Evolutionary conservation across 2,113 vertebrate genomes (phyloP).

Genomic region (Saccopteryx leptura): DNA sequence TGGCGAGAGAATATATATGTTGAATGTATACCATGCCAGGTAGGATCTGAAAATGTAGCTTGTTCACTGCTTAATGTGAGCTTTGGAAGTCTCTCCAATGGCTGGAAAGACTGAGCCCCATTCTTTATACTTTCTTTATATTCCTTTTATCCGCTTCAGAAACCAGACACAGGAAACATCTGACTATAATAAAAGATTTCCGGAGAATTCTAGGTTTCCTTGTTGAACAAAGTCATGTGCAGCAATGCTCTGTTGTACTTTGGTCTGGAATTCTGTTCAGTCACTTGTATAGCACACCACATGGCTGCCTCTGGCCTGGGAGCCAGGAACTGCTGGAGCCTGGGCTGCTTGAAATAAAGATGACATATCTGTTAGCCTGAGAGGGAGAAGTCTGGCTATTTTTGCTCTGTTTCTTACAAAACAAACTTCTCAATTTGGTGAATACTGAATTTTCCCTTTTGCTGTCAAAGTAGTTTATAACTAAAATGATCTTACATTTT

Average conservation of each 20-base stretch:
- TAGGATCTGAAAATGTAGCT: background rate
- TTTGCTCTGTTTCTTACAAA: conserved; percentile 63
- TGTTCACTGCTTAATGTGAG: background rate
- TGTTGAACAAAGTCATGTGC: conserved; percentile 68
- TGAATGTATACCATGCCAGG: background rate
- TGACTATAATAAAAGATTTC: conserved; percentile 85
- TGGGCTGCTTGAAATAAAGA: conserved; percentile 57
- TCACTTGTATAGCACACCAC: conserved; percentile 37
- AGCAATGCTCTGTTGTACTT: conserved; percentile 5
- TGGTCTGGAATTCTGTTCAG: conserved; percentile 53
- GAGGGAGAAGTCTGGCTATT: conserved; percentile 35
- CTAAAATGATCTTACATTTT: conserved; percentile 60
- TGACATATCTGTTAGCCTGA: conserved; percentile 49
- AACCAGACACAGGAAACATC: conserved; percentile 88
- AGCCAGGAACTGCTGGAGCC: conserved; percentile 57
- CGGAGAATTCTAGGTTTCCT: conserved; percentile 80
- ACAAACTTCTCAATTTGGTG: conserved; percentile 57
- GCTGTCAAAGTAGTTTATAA: conserved; percentile 59
- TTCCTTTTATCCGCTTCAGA: conserved; percentile 72
- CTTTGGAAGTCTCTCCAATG: background rate
- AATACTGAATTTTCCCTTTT: conserved; percentile 63
- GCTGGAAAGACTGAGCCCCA: conserved; percentile 37
- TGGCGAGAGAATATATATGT: background rate
- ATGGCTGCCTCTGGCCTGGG: conserved; percentile 31
- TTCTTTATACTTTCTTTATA: conserved; percentile 72